These are phyloP conservation scores for Synergus laeviventris DNA, from an alignment of 2,888 invertebrate species.

Conservation along the genomic window DNA sequence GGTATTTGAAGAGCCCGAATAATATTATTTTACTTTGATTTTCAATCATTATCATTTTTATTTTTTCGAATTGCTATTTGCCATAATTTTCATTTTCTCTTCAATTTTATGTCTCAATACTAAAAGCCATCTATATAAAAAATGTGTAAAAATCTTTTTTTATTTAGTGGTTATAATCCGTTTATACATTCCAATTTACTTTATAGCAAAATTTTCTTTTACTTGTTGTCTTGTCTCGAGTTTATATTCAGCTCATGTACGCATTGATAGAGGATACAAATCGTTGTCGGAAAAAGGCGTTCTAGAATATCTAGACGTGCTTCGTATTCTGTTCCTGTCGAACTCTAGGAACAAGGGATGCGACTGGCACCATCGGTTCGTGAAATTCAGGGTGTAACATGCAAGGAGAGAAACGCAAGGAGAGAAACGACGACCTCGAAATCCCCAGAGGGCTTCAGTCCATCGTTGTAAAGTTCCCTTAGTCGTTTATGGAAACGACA, in stretches of 20 bases:
- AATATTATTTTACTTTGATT: too few species aligned
- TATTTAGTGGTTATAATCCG: not conserved
- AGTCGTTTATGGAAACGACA: slow-evolving; percentile 25
- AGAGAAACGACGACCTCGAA: slow-evolving; percentile 35
- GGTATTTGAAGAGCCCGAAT: too few species aligned
- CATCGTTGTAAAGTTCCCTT: slow-evolving; percentile 32
- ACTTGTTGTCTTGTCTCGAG: not conserved
- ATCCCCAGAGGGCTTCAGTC: slow-evolving; percentile 47
- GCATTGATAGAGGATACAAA: slow-evolving; percentile 63
- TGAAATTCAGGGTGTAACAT: slow-evolving; percentile 39
- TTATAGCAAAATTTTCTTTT: not conserved
- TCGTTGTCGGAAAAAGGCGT: slow-evolving; percentile 51
- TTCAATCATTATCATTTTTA: too few species aligned
- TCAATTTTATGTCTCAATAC: too few species aligned
- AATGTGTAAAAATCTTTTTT: not conserved
- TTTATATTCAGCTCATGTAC: slow-evolving; percentile 39
- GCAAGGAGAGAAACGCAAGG: slow-evolving; percentile 29
- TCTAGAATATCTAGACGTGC: slow-evolving; percentile 40
- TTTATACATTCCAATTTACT: not conserved
- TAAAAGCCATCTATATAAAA: not conserved
- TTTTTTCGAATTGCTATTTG: too few species aligned
- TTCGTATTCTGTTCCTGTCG: slow-evolving; percentile 60
- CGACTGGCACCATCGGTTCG: slow-evolving; percentile 48
- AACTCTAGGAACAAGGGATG: slow-evolving; percentile 60
- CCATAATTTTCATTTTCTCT: too few species aligned